Evolutionary conservation across 2,113 vertebrate species (phyloP).

Genomic region (Saccopteryx bilineata): DNA sequence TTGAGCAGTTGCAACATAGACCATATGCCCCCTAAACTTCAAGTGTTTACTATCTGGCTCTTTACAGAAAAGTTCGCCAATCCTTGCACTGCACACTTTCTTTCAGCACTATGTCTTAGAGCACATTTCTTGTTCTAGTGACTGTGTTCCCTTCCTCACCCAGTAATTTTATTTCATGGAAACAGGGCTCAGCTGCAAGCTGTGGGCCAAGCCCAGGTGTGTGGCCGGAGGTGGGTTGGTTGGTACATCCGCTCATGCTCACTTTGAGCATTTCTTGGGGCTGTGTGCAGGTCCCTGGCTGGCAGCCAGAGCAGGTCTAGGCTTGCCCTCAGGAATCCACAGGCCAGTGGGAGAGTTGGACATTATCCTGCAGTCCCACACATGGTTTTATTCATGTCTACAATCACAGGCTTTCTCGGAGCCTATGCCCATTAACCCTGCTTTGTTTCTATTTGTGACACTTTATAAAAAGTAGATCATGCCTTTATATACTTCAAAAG

Average conservation of each 20-base stretch:
- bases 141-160: not conserved
- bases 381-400: not conserved
- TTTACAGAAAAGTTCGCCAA: not conserved
- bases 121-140: not conserved
- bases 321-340: slow-evolving; percentile 34
- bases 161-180: not conserved
- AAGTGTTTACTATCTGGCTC: not conserved
- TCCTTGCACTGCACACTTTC: not conserved
- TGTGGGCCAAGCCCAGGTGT: not conserved
- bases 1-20: not conserved
- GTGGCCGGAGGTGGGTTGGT: not conserved
- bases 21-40: not conserved
- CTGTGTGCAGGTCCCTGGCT: not conserved
- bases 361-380: not conserved
- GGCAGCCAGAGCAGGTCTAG: slow-evolving; percentile 11
- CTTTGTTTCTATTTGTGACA: slow-evolving; percentile 47
- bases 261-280: not conserved
- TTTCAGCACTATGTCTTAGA: not conserved
- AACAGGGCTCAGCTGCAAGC: not conserved
- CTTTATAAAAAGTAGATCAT: slow-evolving; percentile 30
- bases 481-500: not conserved
- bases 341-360: not conserved
- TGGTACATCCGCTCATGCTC: not conserved
- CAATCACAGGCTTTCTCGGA: not conserved
- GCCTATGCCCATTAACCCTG: not conserved